Percentiles rank a stretch among this genome's conserved stretches.
These are phyloP conservation scores for Saguinus midas DNA, from an alignment of 2,113 vertebrate genomes.

Conservation along the genomic window DNA sequence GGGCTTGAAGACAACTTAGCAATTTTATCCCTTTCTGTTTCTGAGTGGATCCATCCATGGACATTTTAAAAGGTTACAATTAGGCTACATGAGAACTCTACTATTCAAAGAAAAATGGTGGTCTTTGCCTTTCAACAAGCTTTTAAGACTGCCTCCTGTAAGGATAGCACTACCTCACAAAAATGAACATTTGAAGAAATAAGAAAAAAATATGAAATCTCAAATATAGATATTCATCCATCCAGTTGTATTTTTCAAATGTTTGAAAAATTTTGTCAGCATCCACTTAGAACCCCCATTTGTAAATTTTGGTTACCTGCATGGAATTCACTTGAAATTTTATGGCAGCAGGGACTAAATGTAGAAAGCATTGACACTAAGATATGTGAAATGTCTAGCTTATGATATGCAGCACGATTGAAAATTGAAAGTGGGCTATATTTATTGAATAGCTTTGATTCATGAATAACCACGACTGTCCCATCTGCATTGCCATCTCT, in stretches of 20 bases:
- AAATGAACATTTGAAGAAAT: neutral
- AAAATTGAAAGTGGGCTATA: neutral
- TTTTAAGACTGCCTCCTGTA: neutral
- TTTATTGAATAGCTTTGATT: slow-evolving; percentile 11
- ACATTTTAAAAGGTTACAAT: neutral
- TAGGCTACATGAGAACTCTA: neutral
- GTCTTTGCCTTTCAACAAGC: neutral
- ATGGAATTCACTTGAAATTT: neutral
- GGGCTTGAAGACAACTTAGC: neutral
- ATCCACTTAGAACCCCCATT: neutral
- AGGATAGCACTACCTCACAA: neutral
- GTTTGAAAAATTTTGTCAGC: neutral
- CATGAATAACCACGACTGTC: slow-evolving; percentile 51
- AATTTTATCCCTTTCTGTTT: neutral
- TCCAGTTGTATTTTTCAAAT: neutral
- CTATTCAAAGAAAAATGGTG: neutral
- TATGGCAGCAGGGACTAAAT: neutral
- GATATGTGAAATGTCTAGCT: neutral
- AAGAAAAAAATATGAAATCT: neutral
- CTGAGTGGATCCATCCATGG: neutral
- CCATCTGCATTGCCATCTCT: slow-evolving; percentile 31
- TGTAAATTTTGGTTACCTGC: neutral
- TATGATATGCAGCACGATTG: slow-evolving; percentile 7
- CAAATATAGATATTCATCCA: neutral
- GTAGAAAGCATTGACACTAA: neutral